Conservation (phyloP, 92 coral and sea anemone species). For the Umimayanthus kanabou region DNA sequence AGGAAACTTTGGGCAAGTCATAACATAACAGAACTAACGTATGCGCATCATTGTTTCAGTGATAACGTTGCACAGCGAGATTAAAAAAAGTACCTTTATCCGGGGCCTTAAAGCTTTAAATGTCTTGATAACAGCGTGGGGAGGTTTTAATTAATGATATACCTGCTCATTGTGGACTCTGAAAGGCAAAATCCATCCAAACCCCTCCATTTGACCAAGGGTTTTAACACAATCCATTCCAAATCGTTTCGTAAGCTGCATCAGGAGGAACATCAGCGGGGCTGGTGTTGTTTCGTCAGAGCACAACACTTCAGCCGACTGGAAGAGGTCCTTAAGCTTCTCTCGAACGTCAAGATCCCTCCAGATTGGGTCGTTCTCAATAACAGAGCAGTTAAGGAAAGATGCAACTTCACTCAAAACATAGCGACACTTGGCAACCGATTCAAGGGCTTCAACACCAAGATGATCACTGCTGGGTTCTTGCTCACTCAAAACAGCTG, state of each 20-base stretch:
- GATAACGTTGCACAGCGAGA: too few species aligned
- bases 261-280: slow-evolving; percentile 66
- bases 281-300: slow-evolving; percentile 37
- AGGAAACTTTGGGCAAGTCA: too few species aligned
- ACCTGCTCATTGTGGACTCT: slow-evolving; percentile 33
- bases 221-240: slow-evolving; percentile 64
- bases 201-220: slow-evolving; percentile 40
- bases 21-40: too few species aligned
- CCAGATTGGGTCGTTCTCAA: slow-evolving; percentile 46
- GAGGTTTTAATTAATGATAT: background rate
- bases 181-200: slow-evolving; percentile 71
- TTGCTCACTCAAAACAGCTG: background rate
- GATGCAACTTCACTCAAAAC: slow-evolving; percentile 53
- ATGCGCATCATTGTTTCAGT: too few species aligned
- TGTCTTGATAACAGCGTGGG: background rate
- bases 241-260: slow-evolving; percentile 66
- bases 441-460: slow-evolving; percentile 59
- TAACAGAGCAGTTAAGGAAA: slow-evolving; percentile 50
- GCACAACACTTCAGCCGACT: slow-evolving; percentile 48
- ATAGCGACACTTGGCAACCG: slow-evolving; percentile 66
- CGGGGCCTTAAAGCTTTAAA: too few species aligned
- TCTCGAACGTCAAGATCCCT: slow-evolving; percentile 32
- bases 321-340: slow-evolving; percentile 44
- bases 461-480: slow-evolving; percentile 6
- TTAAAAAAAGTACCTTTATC: too few species aligned